These are phyloP conservation scores for Cricetomys ansorgei DNA, from an alignment of 2,113 vertebrate genomes.

Conservation along the genomic window DNA sequence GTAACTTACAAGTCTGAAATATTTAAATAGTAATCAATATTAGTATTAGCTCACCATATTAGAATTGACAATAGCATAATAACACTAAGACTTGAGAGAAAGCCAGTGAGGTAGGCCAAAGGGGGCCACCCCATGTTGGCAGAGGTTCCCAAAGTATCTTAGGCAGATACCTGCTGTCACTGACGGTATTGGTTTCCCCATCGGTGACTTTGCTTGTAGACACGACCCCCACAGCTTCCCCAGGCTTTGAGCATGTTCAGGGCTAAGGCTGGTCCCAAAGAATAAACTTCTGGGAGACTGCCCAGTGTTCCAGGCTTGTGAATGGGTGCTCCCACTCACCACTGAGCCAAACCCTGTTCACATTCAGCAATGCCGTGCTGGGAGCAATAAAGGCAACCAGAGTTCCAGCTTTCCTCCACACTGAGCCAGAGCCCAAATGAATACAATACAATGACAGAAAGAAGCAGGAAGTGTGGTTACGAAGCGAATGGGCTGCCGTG, in stretches of 20 bases:
- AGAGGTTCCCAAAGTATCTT: neutral
- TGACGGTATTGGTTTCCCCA: neutral
- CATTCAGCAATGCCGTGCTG: neutral
- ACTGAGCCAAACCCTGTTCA: neutral
- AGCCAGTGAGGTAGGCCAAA: neutral
- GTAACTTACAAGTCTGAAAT: neutral
- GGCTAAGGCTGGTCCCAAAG: neutral
- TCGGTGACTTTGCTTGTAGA: neutral
- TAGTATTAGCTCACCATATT: neutral
- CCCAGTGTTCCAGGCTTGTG: neutral
- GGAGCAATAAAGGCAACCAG: neutral
- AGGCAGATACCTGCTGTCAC: neutral
- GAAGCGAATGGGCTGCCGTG: neutral
- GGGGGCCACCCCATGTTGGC: neutral
- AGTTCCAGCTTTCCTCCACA: neutral
- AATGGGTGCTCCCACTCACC: neutral
- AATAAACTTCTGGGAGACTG: neutral
- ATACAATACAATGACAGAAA: neutral
- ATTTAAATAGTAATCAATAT: neutral
- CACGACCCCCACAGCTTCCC: neutral
- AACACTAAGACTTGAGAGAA: slow-evolving; percentile 1
- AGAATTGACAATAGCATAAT: neutral
- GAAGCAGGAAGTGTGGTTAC: neutral
- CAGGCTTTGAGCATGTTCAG: neutral
- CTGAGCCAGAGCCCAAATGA: neutral